Percentiles rank a stretch among this genome's conserved stretches.
Conservation (phyloP, 2,888 invertebrate genomes). For the Parnassius smintheus region DNA sequence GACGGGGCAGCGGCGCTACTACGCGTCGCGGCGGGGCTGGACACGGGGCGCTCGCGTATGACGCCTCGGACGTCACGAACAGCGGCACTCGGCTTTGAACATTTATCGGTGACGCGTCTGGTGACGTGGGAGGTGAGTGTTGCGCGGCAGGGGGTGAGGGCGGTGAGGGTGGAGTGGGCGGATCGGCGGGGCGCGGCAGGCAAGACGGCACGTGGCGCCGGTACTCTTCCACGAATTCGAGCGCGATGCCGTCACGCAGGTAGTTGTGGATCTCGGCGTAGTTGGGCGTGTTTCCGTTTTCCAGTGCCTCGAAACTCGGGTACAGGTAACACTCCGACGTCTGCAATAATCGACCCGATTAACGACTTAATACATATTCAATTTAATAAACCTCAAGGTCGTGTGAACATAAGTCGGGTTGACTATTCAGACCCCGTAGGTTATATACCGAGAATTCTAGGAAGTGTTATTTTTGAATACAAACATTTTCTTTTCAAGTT, state of each 20-base stretch:
- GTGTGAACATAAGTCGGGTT: not conserved
- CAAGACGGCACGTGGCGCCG: conserved; percentile 59
- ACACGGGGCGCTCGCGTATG: no score
- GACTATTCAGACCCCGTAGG: conserved; percentile 31
- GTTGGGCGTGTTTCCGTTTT: conserved; percentile 70
- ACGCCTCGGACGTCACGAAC: no score
- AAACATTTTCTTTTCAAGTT: not conserved
- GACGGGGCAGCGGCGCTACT: conserved; percentile 2
- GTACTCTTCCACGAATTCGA: conserved; percentile 65
- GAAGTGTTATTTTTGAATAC: not conserved
- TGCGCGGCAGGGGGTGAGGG: conserved; percentile 16
- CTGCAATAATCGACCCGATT: conserved; percentile 50
- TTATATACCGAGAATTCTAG: conserved; percentile 16
- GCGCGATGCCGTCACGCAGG: conserved; percentile 67
- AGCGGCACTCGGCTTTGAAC: not conserved
- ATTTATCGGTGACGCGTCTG: not conserved
- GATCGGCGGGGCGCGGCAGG: conserved; percentile 34
- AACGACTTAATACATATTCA: conserved; percentile 14
- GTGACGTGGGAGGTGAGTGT: conserved; percentile 7
- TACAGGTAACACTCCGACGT: conserved; percentile 68
- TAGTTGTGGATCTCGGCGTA: conserved; percentile 61
- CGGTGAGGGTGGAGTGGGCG: conserved; percentile 20
- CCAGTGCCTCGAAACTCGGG: conserved; percentile 78
- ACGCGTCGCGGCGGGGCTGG: not conserved
- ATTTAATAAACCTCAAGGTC: not conserved